These are phyloP conservation scores for Tetrao urogallus DNA, from an alignment of 2,113 vertebrate genomes.

Conservation along the genomic window DNA sequence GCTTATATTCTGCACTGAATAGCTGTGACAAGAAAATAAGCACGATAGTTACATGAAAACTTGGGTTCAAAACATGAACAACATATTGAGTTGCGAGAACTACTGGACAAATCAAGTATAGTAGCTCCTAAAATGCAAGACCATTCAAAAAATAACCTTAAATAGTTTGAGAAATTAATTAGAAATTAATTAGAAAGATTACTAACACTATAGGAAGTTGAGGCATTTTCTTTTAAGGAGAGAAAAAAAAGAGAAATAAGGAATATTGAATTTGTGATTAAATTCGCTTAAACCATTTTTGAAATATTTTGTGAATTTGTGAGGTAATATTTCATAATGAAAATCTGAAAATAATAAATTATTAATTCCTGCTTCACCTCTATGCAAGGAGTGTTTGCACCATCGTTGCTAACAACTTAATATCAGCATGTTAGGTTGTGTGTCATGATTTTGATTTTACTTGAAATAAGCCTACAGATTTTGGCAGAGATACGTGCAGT, in stretches of 20 bases:
- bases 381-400: rapidly evolving
- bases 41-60: not conserved
- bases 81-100: not conserved
- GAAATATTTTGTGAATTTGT: not conserved
- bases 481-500: not conserved
- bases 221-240: not conserved
- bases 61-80: not conserved
- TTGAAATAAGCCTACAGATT: not conserved
- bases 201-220: not conserved
- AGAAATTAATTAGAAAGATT: not conserved
- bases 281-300: not conserved
- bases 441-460: not conserved
- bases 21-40: not conserved
- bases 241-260: not conserved
- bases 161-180: not conserved
- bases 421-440: not conserved
- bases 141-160: not conserved
- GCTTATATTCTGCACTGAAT: not conserved
- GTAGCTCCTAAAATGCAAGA: not conserved
- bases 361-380: not conserved
- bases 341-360: not conserved
- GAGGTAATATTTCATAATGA: not conserved
- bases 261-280: not conserved
- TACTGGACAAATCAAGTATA: not conserved
- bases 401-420: not conserved